Evolutionary conservation across 2,113 vertebrate genomes (phyloP), one percentile per base, ranked within the genome.

Genomic region (Paedocypris sp.): DNA sequence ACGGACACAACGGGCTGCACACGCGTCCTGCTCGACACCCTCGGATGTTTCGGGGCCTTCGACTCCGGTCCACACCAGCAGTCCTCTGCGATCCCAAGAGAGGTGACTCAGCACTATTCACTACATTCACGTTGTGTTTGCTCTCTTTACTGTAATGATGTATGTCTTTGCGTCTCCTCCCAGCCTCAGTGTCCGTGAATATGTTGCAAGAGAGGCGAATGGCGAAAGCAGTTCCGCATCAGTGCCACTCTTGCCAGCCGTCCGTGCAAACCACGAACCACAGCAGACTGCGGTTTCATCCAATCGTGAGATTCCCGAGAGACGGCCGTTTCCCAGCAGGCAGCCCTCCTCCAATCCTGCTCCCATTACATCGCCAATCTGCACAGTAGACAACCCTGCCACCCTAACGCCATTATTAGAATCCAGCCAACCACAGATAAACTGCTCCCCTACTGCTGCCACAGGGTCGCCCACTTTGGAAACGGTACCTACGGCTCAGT

Each of bases 61-160:
- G 46, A 86, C 84, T 0, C 87, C 89, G 0, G 80, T 90, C 39
- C 89, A 88, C 68, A 89, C 85, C 69, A 90, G 90, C 81, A 93
- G 90, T 59, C 89, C 90, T 0, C 68, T 89, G 16, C 80, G 82
- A 62, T 76, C 82, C 48, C 83, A 82, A 65, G 88, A 89, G 29
- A 90, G 90, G 90, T 90, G 80, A 66, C 9, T 48, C n/a, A 9
- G 5, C 15, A 2, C 22, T 36, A 11, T 22, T 10, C 3, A 11
- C 13, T 15, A 23, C 6, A 18, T 20, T 47, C 5, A 19, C 3
- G 12, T n/a, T 11, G 9, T 18, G 25, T 11, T 29, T 28, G 3
- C 4, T 32, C n/a, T 31, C 6, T 41, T 38, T 3, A 3, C 3
- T 12, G 12, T 23, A 49, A 22, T 41, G 19, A 6, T 18, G 22